Percentiles rank a stretch among this genome's conserved stretches.
These are phyloP conservation scores for Cettia cetti DNA, from an alignment of 2,113 vertebrate species.

Conservation along the genomic window DNA sequence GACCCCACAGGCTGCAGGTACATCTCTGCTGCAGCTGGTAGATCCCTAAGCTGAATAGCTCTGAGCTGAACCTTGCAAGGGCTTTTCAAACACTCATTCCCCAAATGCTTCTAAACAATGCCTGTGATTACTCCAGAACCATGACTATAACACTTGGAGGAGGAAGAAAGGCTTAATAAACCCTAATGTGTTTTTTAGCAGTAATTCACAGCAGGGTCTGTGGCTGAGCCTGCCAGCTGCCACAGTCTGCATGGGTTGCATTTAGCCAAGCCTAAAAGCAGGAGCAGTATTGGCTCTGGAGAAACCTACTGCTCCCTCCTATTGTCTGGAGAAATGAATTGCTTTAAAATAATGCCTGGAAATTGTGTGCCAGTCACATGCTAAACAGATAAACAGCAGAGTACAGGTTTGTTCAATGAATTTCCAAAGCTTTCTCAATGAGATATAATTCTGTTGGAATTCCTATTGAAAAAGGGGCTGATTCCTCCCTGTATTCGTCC, in stretches of 20 bases:
- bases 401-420: not conserved
- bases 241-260: not conserved
- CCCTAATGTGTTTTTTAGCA: slow-evolving; percentile 38
- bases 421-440: not conserved
- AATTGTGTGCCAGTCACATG: not conserved
- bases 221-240: slow-evolving; percentile 19
- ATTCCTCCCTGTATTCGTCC: not conserved
- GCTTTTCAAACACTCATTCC: not conserved
- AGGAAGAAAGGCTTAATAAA: slow-evolving; percentile 27
- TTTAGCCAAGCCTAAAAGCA: slow-evolving; percentile 11
- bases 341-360: not conserved
- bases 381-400: not conserved
- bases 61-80: not conserved
- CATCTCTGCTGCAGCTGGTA: not conserved
- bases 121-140: slow-evolving; percentile 1
- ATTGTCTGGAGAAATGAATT: not conserved
- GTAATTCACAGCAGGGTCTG: slow-evolving; percentile 20
- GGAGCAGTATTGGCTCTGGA: not conserved
- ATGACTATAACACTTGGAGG: not conserved
- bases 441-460: not conserved
- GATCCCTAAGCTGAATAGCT: not conserved
- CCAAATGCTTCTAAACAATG: not conserved
- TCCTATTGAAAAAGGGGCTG: not conserved
- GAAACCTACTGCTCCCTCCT: not conserved
- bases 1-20: not conserved